Base-by-base conservation (phyloP, 2,797 vertebrate species). In the Sphaeramia orbicularis region DNA sequence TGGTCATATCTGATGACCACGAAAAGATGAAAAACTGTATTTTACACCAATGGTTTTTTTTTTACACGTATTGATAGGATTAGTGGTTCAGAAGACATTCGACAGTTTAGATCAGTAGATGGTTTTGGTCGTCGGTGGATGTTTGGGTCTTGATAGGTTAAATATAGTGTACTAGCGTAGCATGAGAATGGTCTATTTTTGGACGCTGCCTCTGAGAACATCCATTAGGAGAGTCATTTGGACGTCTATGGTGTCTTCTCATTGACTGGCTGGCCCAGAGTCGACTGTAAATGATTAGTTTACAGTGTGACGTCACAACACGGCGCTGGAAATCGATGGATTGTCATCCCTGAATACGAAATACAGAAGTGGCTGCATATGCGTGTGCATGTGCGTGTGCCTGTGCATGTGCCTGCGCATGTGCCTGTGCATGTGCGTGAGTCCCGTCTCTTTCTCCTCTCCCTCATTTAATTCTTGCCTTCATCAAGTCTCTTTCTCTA, bases 291-390 rank as follows among this genome's bases (percentile, higher is more conserved):
- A 74, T 58, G 49, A 83, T 86, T 80, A 71, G 44, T 85, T 86
- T 78, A 78, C 48, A 16, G 53, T 37, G 68, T 88, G 86, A 90
- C 72, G 68, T 88, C 86, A 86, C 66, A 44, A 24, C 32, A 7
- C 12, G 7, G 50, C 62, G n/a, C 61, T 60, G 59, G 53, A 78
- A 74, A 86, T 86, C 85, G 78, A 86, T 86, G 75, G 18, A 52
- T 77, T 65, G 73, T 76, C 71, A 66, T 80, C 65, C 59, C 70
- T 81, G 85, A 83, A 86, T 88, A 77, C 77, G 84, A 74, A 88
- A 78, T 7, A 76, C 80, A 65, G n/a, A n/a, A n/a, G n/a, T n/a
- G n/a, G n/a, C n/a, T n/a, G n/a, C n/a, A n/a, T n/a, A n/a, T n/a
- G n/a, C n/a, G n/a, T n/a, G n/a, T n/a, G n/a, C n/a, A n/a, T n/a